Conservation (phyloP, 2,113 vertebrate genomes). For the Orthonyx spaldingii region DNA sequence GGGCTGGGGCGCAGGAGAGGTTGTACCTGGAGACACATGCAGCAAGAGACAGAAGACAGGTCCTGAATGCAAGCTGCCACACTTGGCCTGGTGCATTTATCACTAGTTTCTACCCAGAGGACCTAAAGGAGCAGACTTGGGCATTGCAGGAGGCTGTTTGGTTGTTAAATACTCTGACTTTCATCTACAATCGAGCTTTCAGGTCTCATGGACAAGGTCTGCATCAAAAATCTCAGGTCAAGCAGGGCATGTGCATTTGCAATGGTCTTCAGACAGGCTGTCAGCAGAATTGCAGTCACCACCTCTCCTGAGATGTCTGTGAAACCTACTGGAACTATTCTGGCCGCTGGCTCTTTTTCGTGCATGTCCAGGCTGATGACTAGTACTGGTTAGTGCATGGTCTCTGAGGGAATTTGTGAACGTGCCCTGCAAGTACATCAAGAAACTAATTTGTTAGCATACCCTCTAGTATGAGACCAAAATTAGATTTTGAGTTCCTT, state of each 20-base stretch:
- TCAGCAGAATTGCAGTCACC: neutral
- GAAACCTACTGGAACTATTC: neutral
- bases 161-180: neutral
- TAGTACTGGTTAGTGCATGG: accelerated
- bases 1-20: neutral
- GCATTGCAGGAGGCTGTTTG: neutral
- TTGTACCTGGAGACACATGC: neutral
- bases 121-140: neutral
- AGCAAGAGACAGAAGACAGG: neutral
- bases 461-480: neutral
- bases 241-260: neutral
- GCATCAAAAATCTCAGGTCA: neutral
- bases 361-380: neutral
- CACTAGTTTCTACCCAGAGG: neutral
- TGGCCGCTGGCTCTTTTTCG: neutral
- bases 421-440: neutral
- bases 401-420: neutral
- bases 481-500: neutral
- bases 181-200: neutral
- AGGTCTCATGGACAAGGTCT: neutral
- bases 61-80: neutral
- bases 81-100: neutral
- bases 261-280: neutral
- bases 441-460: neutral
- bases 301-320: neutral